These are phyloP conservation scores for Thripadectes ignobilis DNA, from an alignment of 2,797 vertebrate species.

Conservation along the genomic window DNA sequence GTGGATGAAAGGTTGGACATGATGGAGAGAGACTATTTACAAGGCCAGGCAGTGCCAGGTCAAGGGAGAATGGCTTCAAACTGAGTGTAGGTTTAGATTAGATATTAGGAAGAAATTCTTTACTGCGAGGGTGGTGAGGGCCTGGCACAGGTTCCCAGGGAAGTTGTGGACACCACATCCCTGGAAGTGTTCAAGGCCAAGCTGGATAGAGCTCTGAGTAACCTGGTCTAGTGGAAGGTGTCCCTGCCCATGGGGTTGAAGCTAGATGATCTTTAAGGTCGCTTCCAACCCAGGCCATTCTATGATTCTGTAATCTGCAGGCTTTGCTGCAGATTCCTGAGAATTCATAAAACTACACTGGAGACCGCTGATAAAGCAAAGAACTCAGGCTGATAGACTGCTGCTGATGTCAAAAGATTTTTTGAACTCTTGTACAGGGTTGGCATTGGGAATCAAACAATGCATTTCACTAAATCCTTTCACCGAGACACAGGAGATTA, in stretches of 20 bases:
- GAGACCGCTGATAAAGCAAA: neutral
- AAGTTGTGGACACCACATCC: neutral
- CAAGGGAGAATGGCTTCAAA: neutral
- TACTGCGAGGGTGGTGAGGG: neutral
- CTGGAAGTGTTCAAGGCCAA: neutral
- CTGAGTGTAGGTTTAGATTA: neutral
- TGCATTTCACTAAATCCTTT: neutral
- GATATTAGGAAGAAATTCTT: neutral
- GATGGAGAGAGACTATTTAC: neutral
- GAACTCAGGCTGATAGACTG: neutral
- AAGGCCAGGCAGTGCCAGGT: neutral
- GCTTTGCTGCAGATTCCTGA: neutral
- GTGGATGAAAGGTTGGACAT: neutral
- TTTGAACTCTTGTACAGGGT: neutral
- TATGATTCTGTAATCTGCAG: fast-evolving
- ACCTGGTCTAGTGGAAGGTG: neutral
- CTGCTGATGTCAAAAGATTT: neutral
- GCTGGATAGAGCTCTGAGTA: neutral
- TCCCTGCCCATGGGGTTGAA: neutral
- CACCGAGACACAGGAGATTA: neutral
- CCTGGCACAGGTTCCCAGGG: neutral
- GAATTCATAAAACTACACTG: neutral
- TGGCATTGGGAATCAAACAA: constrained; percentile 4
- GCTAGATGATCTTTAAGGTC: neutral
- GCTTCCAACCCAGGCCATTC: neutral